A percentile compares a stretch with the other conserved stretches of the same genome.
Evolutionary conservation across 1,140 invertebrate genomes (phyloP).

Genomic region (Aphaenogaster rudis): DNA sequence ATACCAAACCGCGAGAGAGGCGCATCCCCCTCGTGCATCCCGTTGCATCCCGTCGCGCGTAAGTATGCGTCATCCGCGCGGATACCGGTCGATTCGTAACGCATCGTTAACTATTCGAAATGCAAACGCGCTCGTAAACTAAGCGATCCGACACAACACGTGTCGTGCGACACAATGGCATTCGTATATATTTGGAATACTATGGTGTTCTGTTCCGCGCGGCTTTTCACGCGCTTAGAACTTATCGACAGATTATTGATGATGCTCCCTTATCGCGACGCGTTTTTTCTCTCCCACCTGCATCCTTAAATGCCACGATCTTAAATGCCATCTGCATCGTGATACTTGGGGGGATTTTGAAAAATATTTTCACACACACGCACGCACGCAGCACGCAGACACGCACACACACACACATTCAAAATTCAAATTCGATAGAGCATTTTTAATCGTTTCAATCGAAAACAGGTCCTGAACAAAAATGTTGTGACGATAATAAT

Average conservation of each 20-base stretch:
- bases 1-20: constrained; percentile 12
- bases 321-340: not conserved
- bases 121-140: not conserved
- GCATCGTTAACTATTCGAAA: constrained; percentile 31
- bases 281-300: not conserved
- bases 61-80: not conserved
- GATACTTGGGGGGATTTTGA: no score
- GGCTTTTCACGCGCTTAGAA: not conserved
- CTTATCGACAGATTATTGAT: constrained; percentile 29
- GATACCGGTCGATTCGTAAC: constrained; percentile 8
- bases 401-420: no score
- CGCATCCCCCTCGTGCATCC: not conserved
- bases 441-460: not conserved
- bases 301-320: not conserved
- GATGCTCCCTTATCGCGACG: not conserved
- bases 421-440: not conserved
- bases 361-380: no score
- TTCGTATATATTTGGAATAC: not conserved
- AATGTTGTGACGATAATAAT: not conserved
- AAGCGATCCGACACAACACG: not conserved
- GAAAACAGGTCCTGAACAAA: not conserved
- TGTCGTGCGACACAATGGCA: constrained; percentile 14
- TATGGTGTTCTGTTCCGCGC: constrained; percentile 1
- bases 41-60: no score
- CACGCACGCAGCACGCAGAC: no score